Conservation (phyloP, 2,113 vertebrate species). For the Micronycteris hirsuta region DNA sequence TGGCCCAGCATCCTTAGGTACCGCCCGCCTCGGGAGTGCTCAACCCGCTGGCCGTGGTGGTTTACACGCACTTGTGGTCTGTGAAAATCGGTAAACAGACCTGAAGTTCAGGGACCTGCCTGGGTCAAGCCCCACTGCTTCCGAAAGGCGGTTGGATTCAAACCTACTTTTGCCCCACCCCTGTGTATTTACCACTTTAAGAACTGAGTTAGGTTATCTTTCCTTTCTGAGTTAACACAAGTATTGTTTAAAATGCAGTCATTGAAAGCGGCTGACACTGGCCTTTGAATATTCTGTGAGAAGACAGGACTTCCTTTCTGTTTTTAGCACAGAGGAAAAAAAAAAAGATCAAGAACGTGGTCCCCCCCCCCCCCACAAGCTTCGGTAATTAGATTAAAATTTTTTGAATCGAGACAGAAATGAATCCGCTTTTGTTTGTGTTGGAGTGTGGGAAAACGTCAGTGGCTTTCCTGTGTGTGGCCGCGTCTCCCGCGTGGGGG, state of each 20-base stretch:
- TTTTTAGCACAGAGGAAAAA: conserved; percentile 51
- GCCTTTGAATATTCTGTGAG: not conserved
- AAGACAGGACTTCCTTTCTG: conserved; percentile 50
- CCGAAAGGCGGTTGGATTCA: not conserved
- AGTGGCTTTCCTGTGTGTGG: conserved; percentile 43
- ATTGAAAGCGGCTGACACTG: not conserved
- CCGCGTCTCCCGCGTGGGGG: conserved; percentile 20
- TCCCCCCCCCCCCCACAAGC: not conserved
- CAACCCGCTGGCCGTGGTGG: rapidly evolving
- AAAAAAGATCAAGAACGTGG: conserved; percentile 39
- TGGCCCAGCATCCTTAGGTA: rapidly evolving
- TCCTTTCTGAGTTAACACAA: conserved; percentile 39
- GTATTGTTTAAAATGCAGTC: not conserved
- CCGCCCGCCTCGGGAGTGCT: rapidly evolving
- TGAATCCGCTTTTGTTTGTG: conserved; percentile 61
- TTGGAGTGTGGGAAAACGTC: conserved; percentile 46
- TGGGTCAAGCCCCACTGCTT: not conserved
- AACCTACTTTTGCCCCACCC: not conserved
- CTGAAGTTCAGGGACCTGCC: not conserved
- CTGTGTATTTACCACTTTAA: not conserved
- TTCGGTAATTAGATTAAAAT: conserved; percentile 65
- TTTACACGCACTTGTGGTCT: not conserved
- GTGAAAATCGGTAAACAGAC: not conserved
- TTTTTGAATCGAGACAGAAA: conserved; percentile 53
- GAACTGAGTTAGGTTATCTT: not conserved